Base-by-base conservation (phyloP, 2,113 vertebrate species). In the Ceyx melanurus region DNA sequence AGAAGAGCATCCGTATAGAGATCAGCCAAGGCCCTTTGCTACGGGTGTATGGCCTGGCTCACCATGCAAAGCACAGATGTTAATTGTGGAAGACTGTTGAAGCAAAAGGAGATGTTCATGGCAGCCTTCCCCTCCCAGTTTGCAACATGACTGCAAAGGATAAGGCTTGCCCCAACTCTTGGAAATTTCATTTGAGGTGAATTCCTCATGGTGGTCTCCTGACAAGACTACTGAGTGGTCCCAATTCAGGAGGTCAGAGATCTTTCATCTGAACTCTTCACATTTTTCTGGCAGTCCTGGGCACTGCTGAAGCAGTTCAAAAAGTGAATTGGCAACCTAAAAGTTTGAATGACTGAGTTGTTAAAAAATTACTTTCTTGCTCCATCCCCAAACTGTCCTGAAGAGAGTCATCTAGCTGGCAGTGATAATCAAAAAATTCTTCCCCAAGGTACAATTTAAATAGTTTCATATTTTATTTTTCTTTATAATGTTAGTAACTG, bases 401-500 rank as follows among this genome's bases (percentile, higher is more conserved):
- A 53, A 87, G 88, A 88, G 70, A 65, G 28, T 79, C 7, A 86
- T 89, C 40, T 75, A 54, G 21, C 50, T 84, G 54, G 21, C 29
- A 80, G 33, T 29, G 15, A 82, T 65, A 84, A 94, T 65, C 0
- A 84, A 82, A 88, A 90, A 62, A 73, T 51, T 79, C 25, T 74
- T 42, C 45, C 89, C n/a, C 17, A 62, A 67, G 60, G 46, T 71
- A 83, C 28, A 56, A 67, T 77, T 88, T 29, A 43, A 31, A 15
- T 74, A 80, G 51, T 61, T 92, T 74, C 7, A 25, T 67, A n/a
- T 33, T 62, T 21, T 43, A 26, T n/a, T 80, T 71, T 80, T 80
- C 56, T 46, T 71, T 23, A 45, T 46, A 80, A 7, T 79, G 46
- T 84, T 94, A 88, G 75, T 86, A 93, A 92, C 78, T 87, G 77